Base-by-base conservation (phyloP, 2,888 invertebrate genomes). In the Eristalis tenax region DNA sequence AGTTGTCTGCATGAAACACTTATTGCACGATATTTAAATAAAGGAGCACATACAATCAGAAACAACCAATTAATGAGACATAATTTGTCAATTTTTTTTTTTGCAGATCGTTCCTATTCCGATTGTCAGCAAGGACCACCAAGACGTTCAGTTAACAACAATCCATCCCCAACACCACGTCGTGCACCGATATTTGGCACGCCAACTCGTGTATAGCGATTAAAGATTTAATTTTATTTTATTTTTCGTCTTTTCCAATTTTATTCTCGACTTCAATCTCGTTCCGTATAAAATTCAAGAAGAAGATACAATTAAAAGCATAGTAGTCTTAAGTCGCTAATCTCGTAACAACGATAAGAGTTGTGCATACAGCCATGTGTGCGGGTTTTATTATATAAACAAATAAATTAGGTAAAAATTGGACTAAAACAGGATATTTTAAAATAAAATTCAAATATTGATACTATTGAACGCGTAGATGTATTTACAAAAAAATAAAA, bases 41-140 rank as follows among this genome's bases (percentile, higher is more conserved):
- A 38, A 26, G 59, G 10, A n/a, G 13, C 28, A 65, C 43, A 26
- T 8, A 15, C 18, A 10, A 50, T 40, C 40, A 57, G 1, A 4
- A 3, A 0, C 38, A 13, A 38, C 13, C 56, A 32, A 15, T 22
- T 68, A 68, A 85, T 66, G 64, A 66, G 13, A 59, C 70, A 50
- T 61, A 65, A 28, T 73, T 65, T 43, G 43, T 38, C 59, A n/a
- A n/a, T 40, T 73, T 69, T 71, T 68, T 57, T 50, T 66, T 50
- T 81, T 93, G 75, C 92, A 95, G 95, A 95, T 92, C 94, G 95
- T 90, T 94, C 95, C 70, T 94, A 94, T 90, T 94, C 94, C 89
- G 94, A 95, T 90, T 94, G 94, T 89, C 94, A 94, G 91, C 93
- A 94, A 88, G 92, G 93, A 87, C 90, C 90, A 81, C 91, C 90